A percentile compares a stretch with the other conserved stretches of the same genome.
phyloP scores from a whole-genome alignment of 2,113 vertebrate species.

The Laterallus jamaicensis region DNA sequence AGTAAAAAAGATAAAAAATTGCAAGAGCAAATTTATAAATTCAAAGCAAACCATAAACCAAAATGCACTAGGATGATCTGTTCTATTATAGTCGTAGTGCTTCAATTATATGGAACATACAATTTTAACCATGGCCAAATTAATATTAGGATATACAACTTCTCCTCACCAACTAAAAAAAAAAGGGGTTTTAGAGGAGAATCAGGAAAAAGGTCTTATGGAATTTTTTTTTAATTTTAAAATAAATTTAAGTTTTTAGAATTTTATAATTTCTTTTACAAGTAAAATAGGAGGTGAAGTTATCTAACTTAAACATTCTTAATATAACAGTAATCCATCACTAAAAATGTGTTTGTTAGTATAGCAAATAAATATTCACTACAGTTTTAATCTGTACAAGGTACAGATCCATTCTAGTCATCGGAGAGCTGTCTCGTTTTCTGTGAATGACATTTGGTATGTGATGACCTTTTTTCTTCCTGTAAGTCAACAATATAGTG shows the following conservation, averaged over 20 bases:
- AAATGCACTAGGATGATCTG: neutral
- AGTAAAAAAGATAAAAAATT: neutral
- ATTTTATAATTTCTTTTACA: neutral
- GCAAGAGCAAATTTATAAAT: neutral
- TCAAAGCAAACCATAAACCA: neutral
- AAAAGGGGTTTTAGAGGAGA: neutral
- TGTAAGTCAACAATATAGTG: neutral
- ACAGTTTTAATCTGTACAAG: neutral
- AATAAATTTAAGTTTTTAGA: neutral
- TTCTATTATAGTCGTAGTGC: neutral
- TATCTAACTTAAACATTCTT: neutral
- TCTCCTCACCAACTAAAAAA: neutral
- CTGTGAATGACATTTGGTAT: neutral
- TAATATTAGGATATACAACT: neutral
- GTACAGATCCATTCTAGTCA: neutral
- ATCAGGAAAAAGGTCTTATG: neutral
- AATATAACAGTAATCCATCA: neutral
- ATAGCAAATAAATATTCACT: rapidly evolving
- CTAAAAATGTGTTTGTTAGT: neutral
- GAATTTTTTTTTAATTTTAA: neutral
- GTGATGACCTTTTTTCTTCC: neutral
- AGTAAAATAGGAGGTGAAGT: neutral
- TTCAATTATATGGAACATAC: neutral
- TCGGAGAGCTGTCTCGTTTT: neutral
- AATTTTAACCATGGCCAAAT: neutral